Percentiles rank a stretch among this genome's conserved stretches.
Evolutionary conservation across 2,888 invertebrate genomes (phyloP).

Genomic region (Hartigia nigra): DNA sequence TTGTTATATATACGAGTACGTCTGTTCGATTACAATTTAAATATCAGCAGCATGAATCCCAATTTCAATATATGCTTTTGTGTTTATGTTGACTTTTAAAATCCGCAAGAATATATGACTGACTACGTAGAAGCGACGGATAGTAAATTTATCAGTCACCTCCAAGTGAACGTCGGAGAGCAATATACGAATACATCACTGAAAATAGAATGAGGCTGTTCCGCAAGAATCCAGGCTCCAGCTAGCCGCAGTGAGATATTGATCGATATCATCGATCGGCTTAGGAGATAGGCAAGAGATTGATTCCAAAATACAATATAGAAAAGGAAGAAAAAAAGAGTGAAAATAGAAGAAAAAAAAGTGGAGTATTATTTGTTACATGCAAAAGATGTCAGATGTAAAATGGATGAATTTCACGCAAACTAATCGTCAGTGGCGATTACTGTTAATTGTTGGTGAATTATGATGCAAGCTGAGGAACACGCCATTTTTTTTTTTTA

Average conservation of each 20-base stretch:
- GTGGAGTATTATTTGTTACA: background rate
- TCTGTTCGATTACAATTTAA: background rate
- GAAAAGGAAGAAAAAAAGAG: slow-evolving; percentile 15
- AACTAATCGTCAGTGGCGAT: background rate
- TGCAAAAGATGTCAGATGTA: background rate
- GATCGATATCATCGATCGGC: background rate
- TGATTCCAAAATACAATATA: background rate
- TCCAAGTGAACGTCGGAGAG: background rate
- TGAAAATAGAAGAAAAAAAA: slow-evolving; percentile 5
- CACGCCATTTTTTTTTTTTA: background rate
- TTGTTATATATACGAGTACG: background rate
- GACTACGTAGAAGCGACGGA: background rate
- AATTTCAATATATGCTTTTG: background rate
- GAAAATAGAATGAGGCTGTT: background rate
- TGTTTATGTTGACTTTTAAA: background rate
- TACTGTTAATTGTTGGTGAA: background rate
- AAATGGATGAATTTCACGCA: background rate
- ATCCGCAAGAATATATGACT: background rate
- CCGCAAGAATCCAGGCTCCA: background rate
- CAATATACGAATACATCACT: background rate
- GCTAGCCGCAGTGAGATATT: background rate
- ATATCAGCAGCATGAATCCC: background rate
- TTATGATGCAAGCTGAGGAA: slow-evolving; percentile 3
- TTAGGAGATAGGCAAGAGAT: background rate
- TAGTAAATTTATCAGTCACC: background rate